These are phyloP conservation scores for Drosophila suzukii DNA, from an alignment of 1,140 invertebrate genomes.

Conservation along the genomic window DNA sequence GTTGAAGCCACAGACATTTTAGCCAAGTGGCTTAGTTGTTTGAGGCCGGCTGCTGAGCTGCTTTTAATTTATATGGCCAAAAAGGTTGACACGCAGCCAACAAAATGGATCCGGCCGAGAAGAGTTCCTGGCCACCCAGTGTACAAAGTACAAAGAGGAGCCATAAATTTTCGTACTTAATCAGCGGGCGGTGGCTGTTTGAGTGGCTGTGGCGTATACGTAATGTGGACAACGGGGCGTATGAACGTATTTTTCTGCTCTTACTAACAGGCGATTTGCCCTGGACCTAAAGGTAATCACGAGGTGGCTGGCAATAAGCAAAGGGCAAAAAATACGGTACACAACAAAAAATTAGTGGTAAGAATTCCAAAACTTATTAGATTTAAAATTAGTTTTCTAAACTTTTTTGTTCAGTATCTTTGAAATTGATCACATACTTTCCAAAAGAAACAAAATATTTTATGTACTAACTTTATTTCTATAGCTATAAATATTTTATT, in stretches of 20 bases:
- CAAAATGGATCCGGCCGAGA: slow-evolving; percentile 13
- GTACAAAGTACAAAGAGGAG: slow-evolving; percentile 20
- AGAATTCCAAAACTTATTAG: no score
- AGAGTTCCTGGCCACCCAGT: not conserved
- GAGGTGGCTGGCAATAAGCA: not conserved
- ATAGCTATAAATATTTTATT: no score
- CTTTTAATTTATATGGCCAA: slow-evolving; percentile 77
- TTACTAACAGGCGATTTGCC: slow-evolving; percentile 9
- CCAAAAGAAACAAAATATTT: no score
- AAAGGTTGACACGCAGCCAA: slow-evolving; percentile 52
- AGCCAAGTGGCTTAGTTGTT: slow-evolving; percentile 72
- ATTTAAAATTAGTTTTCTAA: no score
- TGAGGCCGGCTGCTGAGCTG: slow-evolving; percentile 57
- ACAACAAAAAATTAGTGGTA: not conserved
- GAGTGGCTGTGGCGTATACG: slow-evolving; percentile 45
- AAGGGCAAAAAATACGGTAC: not conserved
- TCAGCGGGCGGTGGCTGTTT: slow-evolving; percentile 39
- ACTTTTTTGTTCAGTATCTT: no score
- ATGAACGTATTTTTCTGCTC: slow-evolving; percentile 41
- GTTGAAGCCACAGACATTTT: slow-evolving; percentile 70
- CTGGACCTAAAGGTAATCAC: slow-evolving; percentile 20
- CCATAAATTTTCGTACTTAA: slow-evolving; percentile 68
- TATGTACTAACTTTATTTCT: no score
- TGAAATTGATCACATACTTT: no score
- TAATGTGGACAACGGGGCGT: slow-evolving; percentile 59